phyloP scores from a whole-genome alignment of 2,113 vertebrate genomes.

The Pterophyllum scalare region DNA sequence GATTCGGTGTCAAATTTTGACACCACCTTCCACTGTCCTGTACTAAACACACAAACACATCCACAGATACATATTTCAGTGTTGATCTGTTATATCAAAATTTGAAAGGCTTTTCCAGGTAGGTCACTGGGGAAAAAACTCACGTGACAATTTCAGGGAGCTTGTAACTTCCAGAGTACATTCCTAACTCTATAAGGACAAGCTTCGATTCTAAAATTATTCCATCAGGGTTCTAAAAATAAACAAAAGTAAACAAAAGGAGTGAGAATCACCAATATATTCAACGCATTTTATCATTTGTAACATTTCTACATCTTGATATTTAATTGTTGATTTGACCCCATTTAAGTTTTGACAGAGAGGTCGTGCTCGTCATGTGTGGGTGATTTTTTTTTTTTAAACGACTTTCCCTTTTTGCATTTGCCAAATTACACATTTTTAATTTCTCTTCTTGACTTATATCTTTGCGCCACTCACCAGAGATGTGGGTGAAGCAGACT shows the following conservation, averaged over 20 bases:
- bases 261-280: not conserved
- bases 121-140: not conserved
- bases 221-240: conserved; percentile 68
- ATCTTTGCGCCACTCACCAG: too few relatives aligned
- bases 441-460: too few relatives aligned
- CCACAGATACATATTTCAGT: not conserved
- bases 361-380: too few relatives aligned
- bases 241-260: conserved; percentile 2
- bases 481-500: too few relatives aligned
- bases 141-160: conserved; percentile 66
- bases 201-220: conserved; percentile 35
- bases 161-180: conserved; percentile 20
- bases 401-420: too few relatives aligned
- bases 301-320: not conserved
- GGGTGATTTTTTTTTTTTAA: too few relatives aligned
- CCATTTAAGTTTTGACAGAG: too few relatives aligned
- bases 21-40: conserved; percentile 71
- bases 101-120: not conserved
- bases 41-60: conserved; percentile 33
- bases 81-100: not conserved
- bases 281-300: not conserved
- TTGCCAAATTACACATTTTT: too few relatives aligned
- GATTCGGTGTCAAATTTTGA: conserved; percentile 56
- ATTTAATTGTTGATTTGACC: not conserved
- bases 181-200: conserved; percentile 27